These are phyloP conservation scores for Empis stercorea DNA, from an alignment of 2,888 invertebrate genomes.

Conservation along the genomic window DNA sequence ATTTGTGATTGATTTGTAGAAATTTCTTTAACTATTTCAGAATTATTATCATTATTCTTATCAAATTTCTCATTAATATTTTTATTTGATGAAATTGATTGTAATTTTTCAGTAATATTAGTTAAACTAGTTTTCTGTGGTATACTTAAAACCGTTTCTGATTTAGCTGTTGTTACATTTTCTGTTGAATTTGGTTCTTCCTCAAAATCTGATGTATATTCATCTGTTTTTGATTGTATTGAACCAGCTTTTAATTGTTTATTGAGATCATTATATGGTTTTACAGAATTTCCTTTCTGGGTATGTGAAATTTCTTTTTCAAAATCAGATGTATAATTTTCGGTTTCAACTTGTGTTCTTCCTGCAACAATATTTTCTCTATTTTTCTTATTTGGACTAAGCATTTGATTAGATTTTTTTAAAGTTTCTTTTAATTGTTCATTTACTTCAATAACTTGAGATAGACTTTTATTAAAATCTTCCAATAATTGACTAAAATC, in stretches of 20 bases:
- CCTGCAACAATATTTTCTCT: neutral
- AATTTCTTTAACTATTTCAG: neutral
- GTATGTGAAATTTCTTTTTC: slow-evolving; percentile 5
- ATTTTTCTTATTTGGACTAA: slow-evolving; percentile 12
- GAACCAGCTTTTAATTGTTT: slow-evolving; percentile 1
- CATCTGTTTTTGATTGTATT: slow-evolving; percentile 1
- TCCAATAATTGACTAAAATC: slow-evolving; percentile 17
- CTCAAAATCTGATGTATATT: slow-evolving; percentile 12
- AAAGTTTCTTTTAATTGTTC: slow-evolving; percentile 22
- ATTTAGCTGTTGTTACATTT: too few species aligned
- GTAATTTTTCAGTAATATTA: too few species aligned
- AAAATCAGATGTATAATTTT: slow-evolving; percentile 11
- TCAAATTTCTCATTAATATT: too few species aligned
- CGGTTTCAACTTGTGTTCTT: neutral
- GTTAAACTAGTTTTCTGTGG: too few species aligned
- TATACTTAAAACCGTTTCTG: too few species aligned
- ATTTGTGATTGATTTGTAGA: neutral
- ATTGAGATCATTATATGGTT: slow-evolving; percentile 1
- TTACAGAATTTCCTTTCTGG: neutral
- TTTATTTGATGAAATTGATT: too few species aligned
- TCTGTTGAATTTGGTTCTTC: neutral
- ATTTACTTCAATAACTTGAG: slow-evolving; percentile 26
- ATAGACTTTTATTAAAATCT: slow-evolving; percentile 26
- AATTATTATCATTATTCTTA: too few species aligned
- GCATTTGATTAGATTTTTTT: slow-evolving; percentile 19